Percentiles rank a stretch among this genome's conserved stretches.
Evolutionary conservation across 1,140 invertebrate genomes (phyloP).

Genomic region (Nebria ingens): DNA sequence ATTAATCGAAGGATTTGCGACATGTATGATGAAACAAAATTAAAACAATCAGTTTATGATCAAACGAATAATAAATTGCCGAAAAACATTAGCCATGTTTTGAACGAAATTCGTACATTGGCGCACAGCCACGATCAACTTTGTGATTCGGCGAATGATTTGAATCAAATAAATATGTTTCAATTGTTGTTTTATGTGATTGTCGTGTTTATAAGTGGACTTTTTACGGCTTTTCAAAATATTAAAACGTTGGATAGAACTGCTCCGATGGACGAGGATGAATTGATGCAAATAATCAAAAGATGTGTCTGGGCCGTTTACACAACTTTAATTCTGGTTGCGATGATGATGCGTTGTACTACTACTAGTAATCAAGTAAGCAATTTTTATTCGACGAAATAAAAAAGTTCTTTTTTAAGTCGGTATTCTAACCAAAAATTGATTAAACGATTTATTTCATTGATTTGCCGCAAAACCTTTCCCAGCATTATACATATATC

Average conservation of each 20-base stretch:
- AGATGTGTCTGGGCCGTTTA: not conserved
- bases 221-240: not conserved
- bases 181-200: not conserved
- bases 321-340: not conserved
- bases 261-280: not conserved
- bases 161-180: not conserved
- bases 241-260: not conserved
- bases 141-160: not conserved
- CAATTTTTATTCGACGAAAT: not conserved
- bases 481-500: no score
- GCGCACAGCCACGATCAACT: not conserved
- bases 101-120: not conserved
- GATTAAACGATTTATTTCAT: no score
- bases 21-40: not conserved
- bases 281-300: slow-evolving; percentile 1
- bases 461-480: no score
- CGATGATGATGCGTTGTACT: not conserved
- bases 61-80: no score
- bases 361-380: not conserved
- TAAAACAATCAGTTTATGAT: no score
- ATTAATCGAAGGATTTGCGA: not conserved
- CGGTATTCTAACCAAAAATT: not conserved
- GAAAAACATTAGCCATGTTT: no score
- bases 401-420: not conserved
- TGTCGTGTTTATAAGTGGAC: not conserved